Conservation (phyloP, 2,797 vertebrate genomes). For the Microcaecilia unicolor region DNA sequence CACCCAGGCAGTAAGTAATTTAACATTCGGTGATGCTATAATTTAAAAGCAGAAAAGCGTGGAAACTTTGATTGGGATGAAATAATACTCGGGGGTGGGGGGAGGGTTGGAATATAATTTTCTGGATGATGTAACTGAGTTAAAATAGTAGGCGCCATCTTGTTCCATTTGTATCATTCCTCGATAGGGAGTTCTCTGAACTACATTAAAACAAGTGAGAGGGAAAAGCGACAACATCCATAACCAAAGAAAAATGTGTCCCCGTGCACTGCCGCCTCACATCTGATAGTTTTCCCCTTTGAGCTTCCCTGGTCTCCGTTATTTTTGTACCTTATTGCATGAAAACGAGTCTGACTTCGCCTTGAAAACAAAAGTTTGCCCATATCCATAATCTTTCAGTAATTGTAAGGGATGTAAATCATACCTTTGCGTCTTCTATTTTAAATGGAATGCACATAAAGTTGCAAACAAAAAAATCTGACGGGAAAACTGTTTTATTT, state of each 20-base stretch:
- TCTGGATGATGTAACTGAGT: conserved; percentile 24
- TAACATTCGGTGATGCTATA: conserved; percentile 15
- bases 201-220: neutral
- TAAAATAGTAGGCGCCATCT: conserved; percentile 3
- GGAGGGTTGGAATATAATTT: conserved; percentile 13
- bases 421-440: too few species aligned
- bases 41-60: conserved; percentile 42
- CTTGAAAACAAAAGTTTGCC: neutral
- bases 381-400: neutral
- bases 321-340: rapidly evolving
- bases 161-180: conserved; percentile 5
- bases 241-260: neutral
- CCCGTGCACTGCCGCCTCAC: neutral
- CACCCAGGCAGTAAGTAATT: conserved; percentile 38
- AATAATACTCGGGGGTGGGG: conserved; percentile 22
- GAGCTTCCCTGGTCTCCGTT: rapidly evolving
- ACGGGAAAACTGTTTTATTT: too few species aligned
- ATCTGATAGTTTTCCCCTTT: neutral
- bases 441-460: too few species aligned
- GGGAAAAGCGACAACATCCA: neutral
- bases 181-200: conserved; percentile 5
- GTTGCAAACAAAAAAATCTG: too few species aligned
- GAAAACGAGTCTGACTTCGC: neutral
- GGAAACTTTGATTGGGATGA: conserved; percentile 29
- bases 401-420: too few species aligned